These are phyloP conservation scores for Heterodera carotae DNA, from an alignment of 1,140 invertebrate species.

Conservation along the genomic window DNA sequence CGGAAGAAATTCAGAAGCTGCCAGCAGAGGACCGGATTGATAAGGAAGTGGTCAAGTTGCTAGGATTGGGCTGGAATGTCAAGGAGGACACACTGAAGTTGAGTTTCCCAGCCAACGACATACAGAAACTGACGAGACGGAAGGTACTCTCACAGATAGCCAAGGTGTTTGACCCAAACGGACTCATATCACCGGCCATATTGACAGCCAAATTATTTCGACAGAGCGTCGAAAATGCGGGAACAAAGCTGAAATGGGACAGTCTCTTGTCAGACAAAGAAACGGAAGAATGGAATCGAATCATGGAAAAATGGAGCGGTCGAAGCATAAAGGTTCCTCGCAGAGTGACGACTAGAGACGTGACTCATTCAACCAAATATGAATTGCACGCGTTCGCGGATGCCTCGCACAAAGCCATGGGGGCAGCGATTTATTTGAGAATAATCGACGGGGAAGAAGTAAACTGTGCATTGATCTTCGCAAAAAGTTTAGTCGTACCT, in stretches of 20 bases:
- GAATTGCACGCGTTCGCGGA: too few species aligned
- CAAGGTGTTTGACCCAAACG: background rate
- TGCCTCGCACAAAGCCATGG: too few species aligned
- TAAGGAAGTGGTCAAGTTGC: background rate
- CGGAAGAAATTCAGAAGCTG: background rate
- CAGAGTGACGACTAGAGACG: background rate
- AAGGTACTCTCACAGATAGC: constrained; percentile 3
- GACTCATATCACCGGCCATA: background rate
- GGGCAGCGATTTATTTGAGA: too few species aligned
- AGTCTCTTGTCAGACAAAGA: background rate
- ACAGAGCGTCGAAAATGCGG: background rate
- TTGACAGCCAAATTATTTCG: constrained; percentile 6
- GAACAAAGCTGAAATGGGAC: constrained; percentile 1
- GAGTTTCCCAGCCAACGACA: background rate
- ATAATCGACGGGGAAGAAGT: too few species aligned
- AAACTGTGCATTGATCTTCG: too few species aligned
- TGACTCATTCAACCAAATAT: too few species aligned
- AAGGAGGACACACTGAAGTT: background rate
- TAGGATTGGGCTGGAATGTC: constrained; percentile 8
- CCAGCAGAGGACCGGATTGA: background rate
- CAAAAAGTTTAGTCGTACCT: too few species aligned
- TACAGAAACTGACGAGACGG: background rate
- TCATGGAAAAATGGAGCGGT: background rate
- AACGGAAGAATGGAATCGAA: constrained; percentile 7
- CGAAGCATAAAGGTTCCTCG: background rate